Conservation (phyloP, 2,113 vertebrate species). For the Suncus etruscus region DNA sequence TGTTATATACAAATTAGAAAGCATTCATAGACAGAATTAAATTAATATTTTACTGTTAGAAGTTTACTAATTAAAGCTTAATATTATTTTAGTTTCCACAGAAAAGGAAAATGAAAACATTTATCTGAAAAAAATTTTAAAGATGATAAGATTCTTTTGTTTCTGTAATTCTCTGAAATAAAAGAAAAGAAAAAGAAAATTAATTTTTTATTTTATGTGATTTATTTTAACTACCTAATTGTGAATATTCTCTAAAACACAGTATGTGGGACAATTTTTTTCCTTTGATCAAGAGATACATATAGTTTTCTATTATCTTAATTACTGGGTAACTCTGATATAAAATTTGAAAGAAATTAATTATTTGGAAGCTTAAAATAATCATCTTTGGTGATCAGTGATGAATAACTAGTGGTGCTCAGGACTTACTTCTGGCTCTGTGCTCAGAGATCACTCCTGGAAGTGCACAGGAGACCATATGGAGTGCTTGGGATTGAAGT, state of each 20-base stretch:
- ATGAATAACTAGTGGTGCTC: no score
- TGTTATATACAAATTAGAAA: neutral
- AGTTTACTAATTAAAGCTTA: constrained; percentile 45
- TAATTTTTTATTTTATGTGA: constrained; percentile 54
- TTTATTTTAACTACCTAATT: constrained; percentile 19
- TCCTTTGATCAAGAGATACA: constrained; percentile 4
- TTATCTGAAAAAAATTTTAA: constrained; percentile 37
- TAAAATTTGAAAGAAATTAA: constrained; percentile 39
- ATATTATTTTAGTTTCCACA: constrained; percentile 26
- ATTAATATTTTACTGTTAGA: constrained; percentile 26
- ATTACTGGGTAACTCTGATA: neutral
- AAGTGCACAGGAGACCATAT: no score
- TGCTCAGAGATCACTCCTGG: no score
- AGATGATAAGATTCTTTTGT: neutral
- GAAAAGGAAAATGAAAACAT: constrained; percentile 39
- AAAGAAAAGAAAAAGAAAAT: neutral
- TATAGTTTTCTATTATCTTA: constrained; percentile 2
- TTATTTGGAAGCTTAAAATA: constrained; percentile 14
- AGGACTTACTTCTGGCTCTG: no score
- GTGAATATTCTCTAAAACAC: constrained; percentile 33
- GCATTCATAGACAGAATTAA: constrained; percentile 20
- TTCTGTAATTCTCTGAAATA: no score
- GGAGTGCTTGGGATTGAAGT: no score
- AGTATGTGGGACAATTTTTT: neutral
- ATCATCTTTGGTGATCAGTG: neutral